Evolutionary conservation across 37 sponge, comb jelly and placozoan genomes (phyloP), one percentile per base, ranked within the genome.

Genomic region (Ephydatia muelleri): DNA sequence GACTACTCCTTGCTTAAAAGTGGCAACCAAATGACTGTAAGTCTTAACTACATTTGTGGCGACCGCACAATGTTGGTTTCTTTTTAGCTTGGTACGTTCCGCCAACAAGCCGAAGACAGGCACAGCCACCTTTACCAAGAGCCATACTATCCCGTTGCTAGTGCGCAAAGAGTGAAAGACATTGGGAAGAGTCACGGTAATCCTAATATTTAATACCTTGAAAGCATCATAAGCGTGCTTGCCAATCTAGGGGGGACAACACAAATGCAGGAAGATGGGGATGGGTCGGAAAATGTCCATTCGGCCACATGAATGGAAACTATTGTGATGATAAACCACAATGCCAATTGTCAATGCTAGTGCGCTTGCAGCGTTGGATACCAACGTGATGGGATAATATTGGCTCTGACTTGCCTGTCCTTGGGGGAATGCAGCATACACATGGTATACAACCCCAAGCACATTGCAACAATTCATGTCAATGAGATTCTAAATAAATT

Each of bases 121-220:
- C 83, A 93, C 82, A 96, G 92, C 49, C 97, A 96, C 73, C 87
- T 68, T 25, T 96, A 88, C 68, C 97, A 96, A 69, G 76, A 87
- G 21, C 97, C 97, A 5, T 86, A 88, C 72, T 89, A 94, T 38
- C 88, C 91, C 30, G 82, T 84, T 1, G 78, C 87, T 48, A 23
- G 33, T 37, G 38, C 35, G n/a, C 6, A 35, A 6, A 28, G 71
- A 32, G 71, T 4, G 4, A 9, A 28, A 70, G 6, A 70, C 71
- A 32, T 31, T 32, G 31, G 31, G 8, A 28, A 9, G 71, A 70
- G 6, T 9, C 31, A 31, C 3, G 11, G 71, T 31, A 28, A 31
- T n/a, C n/a, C n/a, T n/a, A 70, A 70, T 31, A 11, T 43, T 43
- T 4, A 43, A 43, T 4, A 43, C 47, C 4, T 11, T 43, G 4